Evolutionary conservation across 2,888 invertebrate genomes (phyloP), one percentile per base, ranked within the genome.

Genomic region (Entomobrya proxima): DNA sequence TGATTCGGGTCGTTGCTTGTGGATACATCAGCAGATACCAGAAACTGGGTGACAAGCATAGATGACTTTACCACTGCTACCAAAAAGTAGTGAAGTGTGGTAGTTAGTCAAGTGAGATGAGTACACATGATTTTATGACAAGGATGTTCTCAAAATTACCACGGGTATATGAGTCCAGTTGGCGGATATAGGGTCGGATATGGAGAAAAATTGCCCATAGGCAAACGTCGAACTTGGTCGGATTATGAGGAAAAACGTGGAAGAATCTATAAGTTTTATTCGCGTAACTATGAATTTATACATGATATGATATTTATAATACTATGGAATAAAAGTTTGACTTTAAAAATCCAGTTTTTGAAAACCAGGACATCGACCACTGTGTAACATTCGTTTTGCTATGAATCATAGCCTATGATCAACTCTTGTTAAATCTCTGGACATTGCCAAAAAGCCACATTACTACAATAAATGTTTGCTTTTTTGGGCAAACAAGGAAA

Each of bases 81-180:
- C 47, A 47, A n/a, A 15, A 2, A 47, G 47, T 47, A 47, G 47
- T 47, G 47, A 3, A 47, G 47, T 47, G 7, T 47, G 47, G 40
- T 47, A 13, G 47, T 47, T n/a, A 47, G 7, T 47, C 47, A 47
- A 47, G 7, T 47, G 24, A n/a, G 40, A 69, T 72, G 47, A 72
- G 47, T 27, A 32, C 27, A n/a, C 18, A 44, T 6, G 6, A 27
- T 15, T 2, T n/a, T 67, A 44, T 5, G 67, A 40, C n/a, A 3
- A 44, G 6, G 27, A 69, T 24, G 44, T 50, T 7, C 47, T 47
- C 72, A 2, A 72, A 72, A 72, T 72, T 72, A 72, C 50, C 47
- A 72, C 50, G 72, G 47, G 5, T 30, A 30, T 37, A 47, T 47
- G n/a, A 27, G 69, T 69, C 69, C 69, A 44, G 69, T n/a, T 47